A percentile compares a stretch with the other conserved stretches of the same genome.
Conservation (phyloP, 2,888 invertebrate species). For the Myopa testacea region DNA sequence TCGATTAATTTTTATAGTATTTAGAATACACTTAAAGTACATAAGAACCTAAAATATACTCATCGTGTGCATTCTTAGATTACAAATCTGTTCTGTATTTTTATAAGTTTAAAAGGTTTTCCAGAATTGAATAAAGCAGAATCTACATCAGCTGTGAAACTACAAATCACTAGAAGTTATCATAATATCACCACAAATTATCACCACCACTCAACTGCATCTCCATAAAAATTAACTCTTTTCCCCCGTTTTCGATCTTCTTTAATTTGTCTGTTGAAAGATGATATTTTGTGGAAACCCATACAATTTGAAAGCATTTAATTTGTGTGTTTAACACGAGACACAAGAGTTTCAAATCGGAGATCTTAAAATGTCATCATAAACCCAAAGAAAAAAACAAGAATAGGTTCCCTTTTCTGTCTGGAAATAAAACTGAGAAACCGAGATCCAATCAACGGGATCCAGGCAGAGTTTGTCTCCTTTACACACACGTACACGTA, state of each 20-base stretch:
- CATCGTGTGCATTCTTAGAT: too few species aligned
- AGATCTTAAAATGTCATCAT: too few species aligned
- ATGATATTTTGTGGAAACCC: conserved; percentile 24
- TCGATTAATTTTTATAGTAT: too few species aligned
- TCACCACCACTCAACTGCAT: conserved; percentile 18
- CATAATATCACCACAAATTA: too few species aligned
- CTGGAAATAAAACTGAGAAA: neutral
- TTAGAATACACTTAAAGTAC: too few species aligned
- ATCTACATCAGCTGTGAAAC: conserved; percentile 45
- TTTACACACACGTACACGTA: neutral
- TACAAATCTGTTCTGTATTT: neutral
- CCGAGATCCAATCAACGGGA: too few species aligned
- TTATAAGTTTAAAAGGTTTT: neutral
- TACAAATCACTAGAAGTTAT: conserved; percentile 45
- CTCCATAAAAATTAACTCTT: conserved; percentile 1
- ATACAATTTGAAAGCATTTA: neutral
- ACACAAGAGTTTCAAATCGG: too few species aligned
- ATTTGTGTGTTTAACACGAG: too few species aligned
- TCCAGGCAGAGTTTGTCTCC: too few species aligned
- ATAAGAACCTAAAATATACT: too few species aligned
- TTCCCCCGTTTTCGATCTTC: too few species aligned
- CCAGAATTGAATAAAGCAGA: too few species aligned
- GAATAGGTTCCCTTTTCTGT: conserved; percentile 44
- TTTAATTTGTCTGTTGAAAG: neutral
- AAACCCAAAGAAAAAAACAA: neutral